A percentile compares a stretch with the other conserved stretches of the same genome.
Conservation (phyloP, 1,140 invertebrate genomes). For the Sarcophaga bullata region DNA sequence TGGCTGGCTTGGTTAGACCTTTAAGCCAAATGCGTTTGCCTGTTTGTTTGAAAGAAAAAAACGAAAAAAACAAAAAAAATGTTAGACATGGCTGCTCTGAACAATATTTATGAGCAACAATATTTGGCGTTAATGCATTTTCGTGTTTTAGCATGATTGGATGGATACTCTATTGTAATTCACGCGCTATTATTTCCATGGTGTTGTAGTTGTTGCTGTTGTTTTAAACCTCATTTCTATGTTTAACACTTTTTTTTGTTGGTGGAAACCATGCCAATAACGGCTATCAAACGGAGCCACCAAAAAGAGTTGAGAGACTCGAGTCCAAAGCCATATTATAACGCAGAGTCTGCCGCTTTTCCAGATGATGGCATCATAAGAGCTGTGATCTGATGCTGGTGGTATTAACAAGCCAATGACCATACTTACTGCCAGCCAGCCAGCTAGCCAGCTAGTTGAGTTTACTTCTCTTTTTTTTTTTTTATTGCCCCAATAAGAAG, state of each 20-base stretch:
- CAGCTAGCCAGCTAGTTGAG: background rate
- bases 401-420: conserved; percentile 21
- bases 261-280: conserved; percentile 29
- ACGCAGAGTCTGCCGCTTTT: background rate
- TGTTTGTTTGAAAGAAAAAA: no score
- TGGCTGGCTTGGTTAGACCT: background rate
- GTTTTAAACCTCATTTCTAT: conserved; percentile 33
- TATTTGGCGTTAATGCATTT: conserved; percentile 40
- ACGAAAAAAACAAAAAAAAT: no score
- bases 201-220: background rate
- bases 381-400: background rate
- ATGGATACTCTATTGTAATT: conserved; percentile 27
- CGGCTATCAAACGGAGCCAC: conserved; percentile 17
- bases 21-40: background rate
- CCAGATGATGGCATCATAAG: background rate
- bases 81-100: background rate
- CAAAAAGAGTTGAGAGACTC: background rate
- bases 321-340: background rate
- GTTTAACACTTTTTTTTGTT: conserved; percentile 21
- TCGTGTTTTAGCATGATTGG: conserved; percentile 37
- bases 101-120: conserved; percentile 41
- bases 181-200: conserved; percentile 32
- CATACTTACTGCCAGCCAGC: background rate
- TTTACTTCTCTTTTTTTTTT: no score
- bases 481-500: no score